These are phyloP conservation scores for Leucophenga maculata DNA, from an alignment of 2,888 invertebrate species.

Conservation along the genomic window DNA sequence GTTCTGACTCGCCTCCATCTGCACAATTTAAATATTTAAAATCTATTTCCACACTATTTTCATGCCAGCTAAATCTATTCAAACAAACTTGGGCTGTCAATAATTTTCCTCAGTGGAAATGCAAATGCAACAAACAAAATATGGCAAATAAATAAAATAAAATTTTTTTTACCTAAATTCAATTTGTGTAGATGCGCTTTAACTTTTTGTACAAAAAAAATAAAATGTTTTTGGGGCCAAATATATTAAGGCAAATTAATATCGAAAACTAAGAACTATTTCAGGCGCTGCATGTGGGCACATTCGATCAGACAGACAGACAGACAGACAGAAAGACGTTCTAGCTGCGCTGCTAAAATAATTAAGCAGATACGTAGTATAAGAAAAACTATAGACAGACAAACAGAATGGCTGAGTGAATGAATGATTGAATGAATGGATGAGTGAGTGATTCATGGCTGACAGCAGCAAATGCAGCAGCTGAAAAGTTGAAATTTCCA, in stretches of 20 bases:
- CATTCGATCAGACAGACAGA: background rate
- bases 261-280: background rate
- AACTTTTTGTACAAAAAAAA: background rate
- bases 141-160: too few relatives aligned
- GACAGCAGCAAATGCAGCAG: slow-evolving; percentile 19
- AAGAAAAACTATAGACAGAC: background rate
- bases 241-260: too few relatives aligned
- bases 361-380: background rate
- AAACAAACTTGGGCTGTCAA: too few relatives aligned
- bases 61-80: too few relatives aligned
- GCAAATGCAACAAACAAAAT: too few relatives aligned
- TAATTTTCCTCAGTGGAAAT: slow-evolving; percentile 21
- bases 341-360: slow-evolving; percentile 3
- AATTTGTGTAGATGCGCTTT: background rate
- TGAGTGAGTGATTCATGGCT: slow-evolving; percentile 19
- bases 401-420: background rate
- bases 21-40: too few relatives aligned
- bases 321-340: background rate
- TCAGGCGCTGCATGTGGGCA: background rate
- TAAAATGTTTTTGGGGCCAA: background rate
- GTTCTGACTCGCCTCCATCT: too few relatives aligned
- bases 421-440: background rate
- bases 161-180: background rate
- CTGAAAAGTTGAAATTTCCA: background rate
- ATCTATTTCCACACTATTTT: too few relatives aligned